Evolutionary conservation across 2,888 invertebrate genomes (phyloP).

Genomic region (Trichopria drosophilae): DNA sequence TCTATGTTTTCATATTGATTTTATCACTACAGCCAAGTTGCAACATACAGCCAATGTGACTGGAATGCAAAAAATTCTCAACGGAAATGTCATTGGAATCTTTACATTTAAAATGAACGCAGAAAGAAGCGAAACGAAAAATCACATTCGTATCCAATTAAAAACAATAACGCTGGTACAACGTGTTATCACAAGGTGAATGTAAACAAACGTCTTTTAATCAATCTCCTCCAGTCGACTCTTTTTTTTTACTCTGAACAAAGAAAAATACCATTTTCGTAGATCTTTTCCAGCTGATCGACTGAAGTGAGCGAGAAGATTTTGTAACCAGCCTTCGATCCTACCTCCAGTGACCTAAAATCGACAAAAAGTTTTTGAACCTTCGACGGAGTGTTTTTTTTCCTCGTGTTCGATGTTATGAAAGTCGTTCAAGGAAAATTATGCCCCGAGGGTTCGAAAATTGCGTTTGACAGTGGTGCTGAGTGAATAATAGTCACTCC

Average conservation of each 20-base stretch:
- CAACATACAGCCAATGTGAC: too few relatives aligned
- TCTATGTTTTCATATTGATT: too few relatives aligned
- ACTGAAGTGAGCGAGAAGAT: constrained; percentile 82
- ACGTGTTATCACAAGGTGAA: constrained; percentile 1
- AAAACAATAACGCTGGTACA: not conserved
- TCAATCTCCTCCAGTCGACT: too few relatives aligned
- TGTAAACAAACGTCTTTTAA: constrained; percentile 1
- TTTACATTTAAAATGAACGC: too few relatives aligned
- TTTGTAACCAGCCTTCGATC: constrained; percentile 87
- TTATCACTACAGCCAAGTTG: too few relatives aligned
- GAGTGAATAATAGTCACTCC: too few relatives aligned
- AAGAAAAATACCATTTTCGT: constrained; percentile 73
- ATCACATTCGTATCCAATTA: too few relatives aligned
- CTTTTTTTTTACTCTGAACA: not conserved
- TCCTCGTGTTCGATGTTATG: too few relatives aligned
- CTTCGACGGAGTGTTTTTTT: constrained; percentile 2
- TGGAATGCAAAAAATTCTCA: too few relatives aligned
- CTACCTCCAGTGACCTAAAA: constrained; percentile 85
- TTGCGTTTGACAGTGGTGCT: too few relatives aligned
- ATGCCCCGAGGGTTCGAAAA: constrained; percentile 23
- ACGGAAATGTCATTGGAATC: too few relatives aligned
- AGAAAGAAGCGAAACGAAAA: too few relatives aligned
- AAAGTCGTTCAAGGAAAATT: constrained; percentile 20
- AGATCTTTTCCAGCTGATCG: constrained; percentile 86
- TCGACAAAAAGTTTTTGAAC: constrained; percentile 3